A percentile compares a stretch with the other conserved stretches of the same genome.
Conservation (phyloP, 2,113 vertebrate genomes). For the Phylloscopus whistleri region DNA sequence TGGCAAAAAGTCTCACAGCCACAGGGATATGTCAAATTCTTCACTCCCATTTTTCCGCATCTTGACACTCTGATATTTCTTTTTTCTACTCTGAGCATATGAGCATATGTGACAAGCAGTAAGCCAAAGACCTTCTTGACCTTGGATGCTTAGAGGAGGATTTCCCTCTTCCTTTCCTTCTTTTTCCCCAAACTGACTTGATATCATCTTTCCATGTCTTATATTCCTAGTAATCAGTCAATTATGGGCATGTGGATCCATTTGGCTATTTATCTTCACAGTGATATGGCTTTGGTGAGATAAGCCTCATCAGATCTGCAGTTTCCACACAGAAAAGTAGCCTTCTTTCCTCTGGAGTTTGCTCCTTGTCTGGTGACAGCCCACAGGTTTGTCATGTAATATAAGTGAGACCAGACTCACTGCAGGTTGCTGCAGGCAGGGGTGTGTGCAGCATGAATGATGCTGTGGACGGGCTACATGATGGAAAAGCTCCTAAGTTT, state of each 20-base stretch:
- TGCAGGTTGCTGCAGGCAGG: not conserved
- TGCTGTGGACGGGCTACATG: not conserved
- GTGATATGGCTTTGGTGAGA: fast-evolving
- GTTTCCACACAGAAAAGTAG: not conserved
- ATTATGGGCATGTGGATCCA: not conserved
- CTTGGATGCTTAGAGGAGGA: not conserved
- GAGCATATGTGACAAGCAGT: not conserved
- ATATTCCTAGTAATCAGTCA: not conserved
- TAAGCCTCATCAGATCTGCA: not conserved
- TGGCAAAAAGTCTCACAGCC: not conserved
- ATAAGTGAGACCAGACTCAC: not conserved
- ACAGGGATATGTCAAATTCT: not conserved
- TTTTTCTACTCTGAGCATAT: not conserved
- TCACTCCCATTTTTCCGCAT: not conserved
- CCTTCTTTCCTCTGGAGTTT: not conserved
- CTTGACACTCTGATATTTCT: not conserved
- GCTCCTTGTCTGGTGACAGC: not conserved
- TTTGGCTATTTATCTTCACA: not conserved
- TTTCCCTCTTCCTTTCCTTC: not conserved
- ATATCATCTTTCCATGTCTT: not conserved
- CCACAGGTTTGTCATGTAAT: no score
- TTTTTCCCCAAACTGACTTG: not conserved
- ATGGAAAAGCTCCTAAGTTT: not conserved
- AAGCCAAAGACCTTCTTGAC: not conserved
- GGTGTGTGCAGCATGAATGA: not conserved